These are phyloP conservation scores for Metridium senile DNA, from an alignment of 92 coral and sea anemone genomes.

Conservation along the genomic window DNA sequence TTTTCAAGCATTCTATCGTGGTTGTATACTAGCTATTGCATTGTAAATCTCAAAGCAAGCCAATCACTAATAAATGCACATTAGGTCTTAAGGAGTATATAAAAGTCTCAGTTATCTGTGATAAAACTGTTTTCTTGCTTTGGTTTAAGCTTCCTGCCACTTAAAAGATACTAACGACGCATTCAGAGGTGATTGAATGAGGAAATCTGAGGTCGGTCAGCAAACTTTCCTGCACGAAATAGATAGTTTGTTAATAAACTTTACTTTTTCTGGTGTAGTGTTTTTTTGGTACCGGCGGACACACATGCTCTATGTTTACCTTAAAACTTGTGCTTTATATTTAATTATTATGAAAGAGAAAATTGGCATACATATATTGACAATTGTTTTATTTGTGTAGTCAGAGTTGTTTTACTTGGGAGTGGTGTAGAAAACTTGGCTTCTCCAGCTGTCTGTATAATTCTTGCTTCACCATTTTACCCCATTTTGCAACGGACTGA, in stretches of 20 bases:
- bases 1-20: background rate
- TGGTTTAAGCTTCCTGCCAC: constrained; percentile 32
- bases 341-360: background rate
- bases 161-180: constrained; percentile 13
- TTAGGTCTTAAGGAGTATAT: constrained; percentile 27
- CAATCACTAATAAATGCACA: background rate
- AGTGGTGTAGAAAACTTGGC: background rate
- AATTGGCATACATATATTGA: background rate
- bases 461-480: background rate
- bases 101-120: constrained; percentile 17
- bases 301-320: background rate
- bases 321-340: too few species aligned
- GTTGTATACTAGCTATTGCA: background rate
- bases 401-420: constrained; percentile 25
- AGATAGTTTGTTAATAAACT: background rate
- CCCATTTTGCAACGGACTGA: constrained; percentile 8
- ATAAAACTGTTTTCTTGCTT: constrained; percentile 22
- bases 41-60: too few species aligned
- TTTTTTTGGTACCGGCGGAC: background rate
- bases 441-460: constrained; percentile 15
- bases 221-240: background rate
- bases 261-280: background rate
- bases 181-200: constrained; percentile 16
- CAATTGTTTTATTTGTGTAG: constrained; percentile 2
- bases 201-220: background rate